Evolutionary conservation across 2,113 vertebrate species (phyloP), one percentile per base, ranked within the genome.

Genomic region (Aptenodytes forsteri): DNA sequence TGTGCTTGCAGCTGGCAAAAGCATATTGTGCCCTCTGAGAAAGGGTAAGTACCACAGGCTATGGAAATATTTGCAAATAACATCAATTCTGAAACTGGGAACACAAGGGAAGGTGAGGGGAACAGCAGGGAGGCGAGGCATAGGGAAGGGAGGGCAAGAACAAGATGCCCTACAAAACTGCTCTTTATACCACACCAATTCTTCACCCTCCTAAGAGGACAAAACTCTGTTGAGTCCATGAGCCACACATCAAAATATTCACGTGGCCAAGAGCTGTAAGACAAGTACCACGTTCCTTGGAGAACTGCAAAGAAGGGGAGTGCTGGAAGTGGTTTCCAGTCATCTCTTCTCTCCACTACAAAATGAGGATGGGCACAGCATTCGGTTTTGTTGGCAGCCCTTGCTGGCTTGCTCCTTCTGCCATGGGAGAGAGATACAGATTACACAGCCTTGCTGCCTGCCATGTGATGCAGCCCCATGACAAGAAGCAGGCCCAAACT

Each of bases 261-360:
- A n/a, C 1, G 25, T 52, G 42, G 71, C 17, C 58, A 54, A 81
- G 44, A 81, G 52, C 22, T 88, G 32, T 34, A n/a, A 78, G n/a
- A 52, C 8, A 83, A 61, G 16, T 6, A 18, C 22, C 13, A 21
- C 0, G 8, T 26, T 87, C 16, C 77, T 29, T 36, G 65, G 25
- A 89, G 16, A 90, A 21, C 15, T 46, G 27, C 4, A 5, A 49
- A 83, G 42, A 75, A 83, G 27, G 10, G 7, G 23, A 83, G 16
- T 0, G 0, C 40, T 66, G 46, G 29, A 15, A 54, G 25, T 23
- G 2, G 13, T n/a, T 67, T 82, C 30, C 40, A 71, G 12, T n/a
- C 25, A 7, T 52, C 34, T 67, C 36, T 80, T 46, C 34, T 42
- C 26, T 76, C 50, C 32, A 13, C 26, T 56, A 36, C 40, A 56